Percentiles rank a stretch among this genome's conserved stretches.
These are phyloP conservation scores for Schmidtea mediterranea DNA, from an alignment of 1,140 invertebrate species.

Conservation along the genomic window DNA sequence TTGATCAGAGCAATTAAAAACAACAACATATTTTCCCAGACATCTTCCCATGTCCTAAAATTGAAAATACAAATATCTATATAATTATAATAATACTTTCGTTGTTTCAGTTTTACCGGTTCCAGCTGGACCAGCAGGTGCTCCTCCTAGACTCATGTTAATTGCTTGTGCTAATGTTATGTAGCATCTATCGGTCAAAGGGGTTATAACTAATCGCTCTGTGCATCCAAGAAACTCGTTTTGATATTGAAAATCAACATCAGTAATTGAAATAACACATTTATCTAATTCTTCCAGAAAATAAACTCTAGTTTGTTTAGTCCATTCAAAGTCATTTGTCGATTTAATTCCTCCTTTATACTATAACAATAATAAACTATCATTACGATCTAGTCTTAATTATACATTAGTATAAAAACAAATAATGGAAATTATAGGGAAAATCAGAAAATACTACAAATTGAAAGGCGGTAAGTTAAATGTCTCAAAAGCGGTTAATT, in stretches of 20 bases:
- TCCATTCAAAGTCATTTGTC: constrained; percentile 62
- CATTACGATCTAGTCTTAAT: too few species aligned
- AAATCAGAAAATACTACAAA: too few species aligned
- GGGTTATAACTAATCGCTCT: constrained; percentile 66
- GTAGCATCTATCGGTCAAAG: constrained; percentile 65
- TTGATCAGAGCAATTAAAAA: constrained; percentile 80
- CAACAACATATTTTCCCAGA: constrained; percentile 67
- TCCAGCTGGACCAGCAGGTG: constrained; percentile 61
- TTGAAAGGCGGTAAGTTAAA: too few species aligned
- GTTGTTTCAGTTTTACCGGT: constrained; percentile 78
- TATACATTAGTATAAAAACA: too few species aligned
- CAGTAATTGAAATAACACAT: constrained; percentile 58
- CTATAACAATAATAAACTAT: too few species aligned
- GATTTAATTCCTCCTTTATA: constrained; percentile 27
- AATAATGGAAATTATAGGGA: too few species aligned
- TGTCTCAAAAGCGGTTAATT: too few species aligned
- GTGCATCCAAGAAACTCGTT: constrained; percentile 78
- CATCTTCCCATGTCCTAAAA: constrained; percentile 59
- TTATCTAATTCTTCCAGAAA: constrained; percentile 68
- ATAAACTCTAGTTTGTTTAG: constrained; percentile 69
- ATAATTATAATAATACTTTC: constrained; percentile 31
- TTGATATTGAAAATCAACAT: constrained; percentile 64
- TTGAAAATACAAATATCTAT: too few species aligned
- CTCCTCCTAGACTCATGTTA: constrained; percentile 66
- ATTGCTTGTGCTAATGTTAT: constrained; percentile 67